Evolutionary conservation across 2,113 vertebrate species (phyloP), one percentile per base, ranked within the genome.

Genomic region (Pomatorhinus ruficollis): DNA sequence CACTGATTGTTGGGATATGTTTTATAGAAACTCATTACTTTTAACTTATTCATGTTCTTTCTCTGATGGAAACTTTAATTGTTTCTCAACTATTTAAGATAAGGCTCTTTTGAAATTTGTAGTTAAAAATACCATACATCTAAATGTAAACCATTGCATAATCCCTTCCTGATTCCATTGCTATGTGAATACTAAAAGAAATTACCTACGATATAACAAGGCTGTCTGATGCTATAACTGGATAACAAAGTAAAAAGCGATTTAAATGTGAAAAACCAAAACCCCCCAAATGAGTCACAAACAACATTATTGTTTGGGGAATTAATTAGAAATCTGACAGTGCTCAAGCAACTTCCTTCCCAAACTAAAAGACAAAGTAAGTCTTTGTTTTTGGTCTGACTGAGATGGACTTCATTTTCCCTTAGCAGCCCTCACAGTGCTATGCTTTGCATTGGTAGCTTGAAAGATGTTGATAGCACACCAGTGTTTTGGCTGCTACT

Each of bases 1-100:
- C 74, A 84, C 13, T 82, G 74, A 87, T 94, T 50, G 11, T 84
- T 89, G 18, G 83, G 69, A 66, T 83, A 57, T 35, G 56, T 87
- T 93, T 87, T 89, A 64, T 35, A 87, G 70, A 79, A 94, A 91
- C 44, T 89, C 39, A 75, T 95, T 87, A 59, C 42, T 93, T 93
- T 89, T 89, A 84, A 87, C 56, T 84, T 96, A 78, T 65, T 81
- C 52, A 22, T 82, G 40, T 71, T 91, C 61, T 78, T 90, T 76
- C 57, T 90, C 49, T 93, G 65, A 91, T 64, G 35, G 70, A 79
- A 95, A 79, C 14, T 81, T 82, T 71, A 94, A 78, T 94, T 89
- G 87, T 91, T 94, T 87, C 57, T 94, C 61, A 69, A 47, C 47
- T 69, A 57, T 79, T 94, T 87, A 44, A 89, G 87, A 95, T 79